Evolutionary conservation across 2,113 vertebrate genomes (phyloP), one percentile per base, ranked within the genome.

Genomic region (rabbit (Oryctolagus cuniculus)): DNA sequence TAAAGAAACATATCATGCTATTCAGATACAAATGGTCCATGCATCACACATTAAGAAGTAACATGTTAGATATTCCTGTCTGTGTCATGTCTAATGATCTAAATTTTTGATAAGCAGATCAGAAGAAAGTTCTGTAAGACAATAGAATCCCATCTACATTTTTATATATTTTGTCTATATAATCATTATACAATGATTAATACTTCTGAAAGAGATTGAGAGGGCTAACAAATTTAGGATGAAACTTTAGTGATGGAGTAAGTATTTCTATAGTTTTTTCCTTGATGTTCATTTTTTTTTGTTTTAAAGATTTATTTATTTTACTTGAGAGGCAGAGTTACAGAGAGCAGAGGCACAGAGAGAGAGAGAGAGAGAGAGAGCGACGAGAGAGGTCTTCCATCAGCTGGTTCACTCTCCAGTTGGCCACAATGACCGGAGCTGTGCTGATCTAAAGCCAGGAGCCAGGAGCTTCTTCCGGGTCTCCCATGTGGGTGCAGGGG

Each of bases 211-310:
- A 51, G 16, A 29, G 3, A 86, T 70, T 73, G 27, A 82, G 9
- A 36, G 12, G 11, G 1, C 67, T 95, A 22, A 79, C 44, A 89
- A n/a, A 1, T 36, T 79, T 49, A 92, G 44, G 19, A 16, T 55
- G 15, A 70, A 15, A 3, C 0, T 34, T 70, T 2, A 58, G 0
- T 24, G 2, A 13, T 5, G 61, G 3, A 25, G 55, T 36, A 61
- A 75, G 58, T 3, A 73, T 31, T 90, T 79, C 19, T 63, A 2
- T 58, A 29, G 1, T 6, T 31, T 29, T 53, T 38, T 11, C 19
- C 19, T 58, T 58, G 12, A 1, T 17, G 44, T 69, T 16, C 22
- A 5, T 69, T 27, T 51, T 81, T 78, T 63, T 6, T 44, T 1
- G 1, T 44, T 44, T 44, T 44, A 44, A 44, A 44, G 44, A 44